A percentile compares a stretch with the other conserved stretches of the same genome.
Conservation (phyloP, 2,113 vertebrate species). For the Pluvianellus socialis region DNA sequence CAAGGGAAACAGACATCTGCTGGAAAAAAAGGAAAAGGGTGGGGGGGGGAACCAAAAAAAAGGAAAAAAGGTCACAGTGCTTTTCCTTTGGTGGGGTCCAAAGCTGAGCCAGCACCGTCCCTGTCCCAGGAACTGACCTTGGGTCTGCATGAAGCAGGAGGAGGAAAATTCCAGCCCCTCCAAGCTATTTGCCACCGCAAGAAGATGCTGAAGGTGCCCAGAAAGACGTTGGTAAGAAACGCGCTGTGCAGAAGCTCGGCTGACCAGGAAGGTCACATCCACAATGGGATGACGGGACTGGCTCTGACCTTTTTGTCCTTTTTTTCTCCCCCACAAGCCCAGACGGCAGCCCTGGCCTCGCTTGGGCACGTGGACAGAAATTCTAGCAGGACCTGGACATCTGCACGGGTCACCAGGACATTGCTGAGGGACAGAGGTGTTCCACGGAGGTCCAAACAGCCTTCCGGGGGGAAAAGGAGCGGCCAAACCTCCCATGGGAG, state of each 20-base stretch:
- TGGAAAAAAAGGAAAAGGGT: neutral
- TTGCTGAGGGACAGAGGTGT: neutral
- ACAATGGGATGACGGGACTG: rapidly evolving
- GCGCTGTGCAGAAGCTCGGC: neutral
- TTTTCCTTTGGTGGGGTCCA: neutral
- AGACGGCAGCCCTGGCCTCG: rapidly evolving
- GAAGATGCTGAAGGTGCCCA: neutral
- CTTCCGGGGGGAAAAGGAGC: neutral
- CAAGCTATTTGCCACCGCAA: rapidly evolving
- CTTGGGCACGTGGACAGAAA: neutral
- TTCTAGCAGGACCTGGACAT: rapidly evolving
- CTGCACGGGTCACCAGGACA: neutral
- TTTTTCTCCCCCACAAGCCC: neutral
- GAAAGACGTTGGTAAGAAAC: neutral
- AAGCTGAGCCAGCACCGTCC: rapidly evolving
- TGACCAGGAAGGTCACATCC: neutral
- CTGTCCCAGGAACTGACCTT: neutral
- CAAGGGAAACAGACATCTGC: neutral
- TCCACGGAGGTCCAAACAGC: neutral
- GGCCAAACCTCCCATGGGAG: neutral
- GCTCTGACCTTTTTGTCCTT: neutral
- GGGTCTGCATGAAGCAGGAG: neutral
- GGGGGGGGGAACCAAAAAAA: no score
- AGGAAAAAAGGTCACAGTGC: rapidly evolving
- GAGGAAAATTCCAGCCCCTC: neutral